These are phyloP conservation scores for Mystacornis crossleyi DNA, from an alignment of 2,113 vertebrate species.

Conservation along the genomic window DNA sequence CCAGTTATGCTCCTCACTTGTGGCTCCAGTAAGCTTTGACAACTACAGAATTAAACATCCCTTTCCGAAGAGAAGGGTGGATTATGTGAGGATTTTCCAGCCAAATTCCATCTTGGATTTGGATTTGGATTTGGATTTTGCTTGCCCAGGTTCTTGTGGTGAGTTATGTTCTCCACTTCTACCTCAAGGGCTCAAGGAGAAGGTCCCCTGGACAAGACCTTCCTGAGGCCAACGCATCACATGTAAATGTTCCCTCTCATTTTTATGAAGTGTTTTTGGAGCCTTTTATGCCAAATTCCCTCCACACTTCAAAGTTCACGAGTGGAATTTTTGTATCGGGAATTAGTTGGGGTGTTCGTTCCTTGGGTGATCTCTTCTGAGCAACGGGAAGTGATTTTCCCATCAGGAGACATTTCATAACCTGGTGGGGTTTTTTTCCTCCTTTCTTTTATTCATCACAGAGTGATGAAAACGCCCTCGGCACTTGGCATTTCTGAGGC, in stretches of 20 bases:
- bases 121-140: background rate
- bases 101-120: background rate
- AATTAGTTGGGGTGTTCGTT: accelerated
- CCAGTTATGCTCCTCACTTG: background rate
- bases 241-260: accelerated
- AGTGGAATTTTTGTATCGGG: background rate
- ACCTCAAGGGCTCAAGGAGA: background rate
- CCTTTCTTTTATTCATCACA: background rate
- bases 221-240: accelerated
- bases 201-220: background rate
- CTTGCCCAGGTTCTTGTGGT: background rate
- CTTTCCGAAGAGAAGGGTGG: background rate
- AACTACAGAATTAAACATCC: accelerated
- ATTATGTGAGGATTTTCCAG: background rate
- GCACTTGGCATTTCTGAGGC: background rate
- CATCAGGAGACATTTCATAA: background rate
- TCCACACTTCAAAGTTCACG: accelerated
- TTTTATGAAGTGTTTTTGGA: background rate
- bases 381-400: background rate
- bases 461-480: background rate
- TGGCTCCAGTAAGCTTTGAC: background rate
- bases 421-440: background rate
- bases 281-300: background rate
- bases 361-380: background rate
- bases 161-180: background rate